These are phyloP conservation scores for Haemorhous mexicanus DNA, from an alignment of 2,113 vertebrate species.

Conservation along the genomic window DNA sequence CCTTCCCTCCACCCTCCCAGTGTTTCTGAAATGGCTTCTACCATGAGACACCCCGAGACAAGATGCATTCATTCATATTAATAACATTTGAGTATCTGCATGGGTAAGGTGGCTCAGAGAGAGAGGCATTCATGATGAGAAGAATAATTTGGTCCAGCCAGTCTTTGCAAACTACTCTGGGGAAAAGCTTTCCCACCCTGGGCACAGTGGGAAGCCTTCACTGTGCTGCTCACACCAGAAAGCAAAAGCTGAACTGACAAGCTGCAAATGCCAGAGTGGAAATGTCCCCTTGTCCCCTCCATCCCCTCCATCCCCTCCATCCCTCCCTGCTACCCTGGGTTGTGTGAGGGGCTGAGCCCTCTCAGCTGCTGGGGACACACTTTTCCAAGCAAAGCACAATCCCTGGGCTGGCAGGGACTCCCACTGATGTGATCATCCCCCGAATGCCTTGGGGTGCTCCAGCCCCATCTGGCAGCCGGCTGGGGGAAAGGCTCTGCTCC, in stretches of 20 bases:
- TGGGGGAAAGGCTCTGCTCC: background rate
- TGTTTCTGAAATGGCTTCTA: slow-evolving; percentile 42
- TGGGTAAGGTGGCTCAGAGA: slow-evolving; percentile 41
- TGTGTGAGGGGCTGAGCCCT: background rate
- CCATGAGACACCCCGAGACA: slow-evolving; percentile 26
- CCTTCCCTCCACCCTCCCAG: slow-evolving; percentile 28
- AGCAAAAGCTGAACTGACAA: slow-evolving; percentile 9
- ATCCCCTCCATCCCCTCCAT: background rate
- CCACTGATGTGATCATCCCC: background rate
- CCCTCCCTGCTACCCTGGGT: background rate
- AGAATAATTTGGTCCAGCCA: slow-evolving; percentile 51
- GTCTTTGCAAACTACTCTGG: slow-evolving; percentile 25
- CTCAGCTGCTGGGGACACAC: background rate
- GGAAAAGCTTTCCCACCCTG: slow-evolving; percentile 41
- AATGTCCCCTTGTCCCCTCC: background rate
- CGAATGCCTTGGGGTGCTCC: background rate
- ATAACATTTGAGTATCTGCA: slow-evolving; percentile 47
- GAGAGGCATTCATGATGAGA: slow-evolving; percentile 45
- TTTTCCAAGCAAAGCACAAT: background rate
- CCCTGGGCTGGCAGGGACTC: rapidly evolving
- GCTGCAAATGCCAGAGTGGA: background rate
- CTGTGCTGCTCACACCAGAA: background rate
- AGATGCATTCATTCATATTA: slow-evolving; percentile 59
- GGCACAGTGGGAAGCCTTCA: background rate
- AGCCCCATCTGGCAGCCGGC: background rate